A percentile compares a stretch with the other conserved stretches of the same genome.
phyloP scores from a whole-genome alignment of 1,140 invertebrate species.

The Melanaphis sacchari region DNA sequence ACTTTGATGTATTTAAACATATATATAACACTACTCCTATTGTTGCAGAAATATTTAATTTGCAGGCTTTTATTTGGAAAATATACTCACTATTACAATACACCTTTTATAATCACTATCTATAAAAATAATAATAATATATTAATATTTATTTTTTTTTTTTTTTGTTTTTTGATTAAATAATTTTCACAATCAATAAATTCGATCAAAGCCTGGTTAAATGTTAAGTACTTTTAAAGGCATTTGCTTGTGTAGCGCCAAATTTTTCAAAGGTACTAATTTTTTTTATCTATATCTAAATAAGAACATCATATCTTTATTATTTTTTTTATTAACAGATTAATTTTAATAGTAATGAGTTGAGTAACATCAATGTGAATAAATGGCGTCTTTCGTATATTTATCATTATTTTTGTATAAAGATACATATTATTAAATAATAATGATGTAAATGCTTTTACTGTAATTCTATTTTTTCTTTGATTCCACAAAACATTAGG shows the following conservation, averaged over 20 bases:
- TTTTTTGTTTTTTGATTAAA: not conserved
- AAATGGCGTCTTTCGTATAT: too few species aligned
- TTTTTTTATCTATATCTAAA: not conserved
- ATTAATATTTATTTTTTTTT: not conserved
- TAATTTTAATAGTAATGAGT: not conserved
- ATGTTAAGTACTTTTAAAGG: not conserved
- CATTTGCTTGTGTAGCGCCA: not conserved
- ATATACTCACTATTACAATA: not conserved
- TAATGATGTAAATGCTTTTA: too few species aligned
- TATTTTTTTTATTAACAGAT: not conserved
- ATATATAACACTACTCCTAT: not conserved
- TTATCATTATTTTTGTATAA: too few species aligned
- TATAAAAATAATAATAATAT: not conserved
- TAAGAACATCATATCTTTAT: not conserved
- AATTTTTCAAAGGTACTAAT: not conserved
- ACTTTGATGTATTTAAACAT: not conserved
- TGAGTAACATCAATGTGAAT: too few species aligned
- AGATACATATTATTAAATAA: too few species aligned
- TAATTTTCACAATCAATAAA: not conserved
- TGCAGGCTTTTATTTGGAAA: constrained; percentile 10
- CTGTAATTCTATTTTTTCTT: too few species aligned
- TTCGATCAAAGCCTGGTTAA: not conserved
- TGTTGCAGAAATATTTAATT: not conserved
- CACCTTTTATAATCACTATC: not conserved
- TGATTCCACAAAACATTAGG: too few species aligned